These are phyloP conservation scores for Heterohyrax brucei DNA, from an alignment of 2,797 vertebrate genomes.

Conservation along the genomic window DNA sequence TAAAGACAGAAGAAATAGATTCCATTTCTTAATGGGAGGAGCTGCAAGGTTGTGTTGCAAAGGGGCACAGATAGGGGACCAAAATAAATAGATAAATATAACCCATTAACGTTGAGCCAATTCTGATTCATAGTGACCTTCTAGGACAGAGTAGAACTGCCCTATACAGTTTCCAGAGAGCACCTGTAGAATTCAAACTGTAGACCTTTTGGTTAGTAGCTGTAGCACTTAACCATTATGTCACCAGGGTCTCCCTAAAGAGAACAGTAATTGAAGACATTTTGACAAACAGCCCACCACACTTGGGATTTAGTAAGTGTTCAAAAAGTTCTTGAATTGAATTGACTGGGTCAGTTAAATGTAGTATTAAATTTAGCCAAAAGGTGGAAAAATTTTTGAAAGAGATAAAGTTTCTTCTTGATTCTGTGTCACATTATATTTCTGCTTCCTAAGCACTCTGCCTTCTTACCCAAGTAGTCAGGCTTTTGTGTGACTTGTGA, in stretches of 20 bases:
- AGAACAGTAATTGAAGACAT: not conserved
- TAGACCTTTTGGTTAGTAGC: too few relatives aligned
- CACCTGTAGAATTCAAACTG: too few relatives aligned
- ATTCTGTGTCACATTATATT: not conserved
- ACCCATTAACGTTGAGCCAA: too few relatives aligned
- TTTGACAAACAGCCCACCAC: not conserved
- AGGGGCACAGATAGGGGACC: not conserved
- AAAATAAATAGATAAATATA: too few relatives aligned
- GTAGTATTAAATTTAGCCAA: not conserved
- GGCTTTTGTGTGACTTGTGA: not conserved
- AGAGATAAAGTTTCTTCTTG: conserved; percentile 3
- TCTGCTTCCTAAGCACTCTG: fast-evolving
- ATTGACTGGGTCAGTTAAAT: not conserved
- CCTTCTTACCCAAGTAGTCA: too few relatives aligned
- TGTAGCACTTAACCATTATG: too few relatives aligned
- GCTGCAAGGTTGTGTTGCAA: not conserved
- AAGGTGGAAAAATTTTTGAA: not conserved
- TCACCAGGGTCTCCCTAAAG: not conserved
- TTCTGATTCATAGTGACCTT: too few relatives aligned
- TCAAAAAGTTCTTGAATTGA: not conserved
- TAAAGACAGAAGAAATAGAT: not conserved
- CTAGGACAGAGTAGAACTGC: too few relatives aligned
- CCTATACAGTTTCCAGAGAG: too few relatives aligned
- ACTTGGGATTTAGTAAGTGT: not conserved
- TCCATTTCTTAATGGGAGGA: not conserved